Percentiles rank a stretch among this genome's conserved stretches.
These are phyloP conservation scores for Seriola aureovittata DNA, from an alignment of 2,113 vertebrate genomes.

Conservation along the genomic window DNA sequence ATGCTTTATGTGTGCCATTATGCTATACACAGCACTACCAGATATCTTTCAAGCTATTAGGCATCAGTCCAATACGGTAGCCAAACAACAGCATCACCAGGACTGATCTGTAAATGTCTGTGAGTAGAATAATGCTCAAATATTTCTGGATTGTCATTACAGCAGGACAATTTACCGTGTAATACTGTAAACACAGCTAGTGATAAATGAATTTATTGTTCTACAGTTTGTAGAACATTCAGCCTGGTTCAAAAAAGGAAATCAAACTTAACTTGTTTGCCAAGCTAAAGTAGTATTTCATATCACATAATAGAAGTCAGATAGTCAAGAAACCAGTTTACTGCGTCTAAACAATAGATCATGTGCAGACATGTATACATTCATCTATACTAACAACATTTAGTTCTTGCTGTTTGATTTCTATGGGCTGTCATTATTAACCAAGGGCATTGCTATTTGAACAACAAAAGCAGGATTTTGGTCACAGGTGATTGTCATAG, in stretches of 20 bases:
- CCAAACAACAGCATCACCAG: not conserved
- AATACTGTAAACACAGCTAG: not conserved
- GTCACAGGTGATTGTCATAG: conserved; percentile 24
- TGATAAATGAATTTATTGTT: conserved; percentile 1
- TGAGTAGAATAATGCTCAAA: not conserved
- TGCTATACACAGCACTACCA: not conserved
- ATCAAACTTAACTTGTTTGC: conserved; percentile 43
- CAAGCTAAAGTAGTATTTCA: not conserved
- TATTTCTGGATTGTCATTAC: not conserved
- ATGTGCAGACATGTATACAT: conserved; percentile 3
- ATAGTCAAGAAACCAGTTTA: conserved; percentile 20
- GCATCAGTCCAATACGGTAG: not conserved
- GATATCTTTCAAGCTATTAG: not conserved
- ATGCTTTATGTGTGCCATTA: conserved; percentile 35
- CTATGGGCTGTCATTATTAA: conserved; percentile 28
- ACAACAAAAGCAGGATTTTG: conserved; percentile 24
- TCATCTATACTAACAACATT: conserved; percentile 66
- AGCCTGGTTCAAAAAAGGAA: not conserved
- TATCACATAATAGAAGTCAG: conserved; percentile 33
- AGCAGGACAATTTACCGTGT: not conserved
- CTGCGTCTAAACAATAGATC: conserved; percentile 43
- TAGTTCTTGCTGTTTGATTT: conserved; percentile 55
- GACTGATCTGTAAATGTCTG: not conserved
- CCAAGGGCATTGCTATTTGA: conserved; percentile 53
- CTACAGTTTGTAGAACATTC: not conserved